Conservation (phyloP, 2,113 vertebrate genomes). For the Helogale parvula region DNA sequence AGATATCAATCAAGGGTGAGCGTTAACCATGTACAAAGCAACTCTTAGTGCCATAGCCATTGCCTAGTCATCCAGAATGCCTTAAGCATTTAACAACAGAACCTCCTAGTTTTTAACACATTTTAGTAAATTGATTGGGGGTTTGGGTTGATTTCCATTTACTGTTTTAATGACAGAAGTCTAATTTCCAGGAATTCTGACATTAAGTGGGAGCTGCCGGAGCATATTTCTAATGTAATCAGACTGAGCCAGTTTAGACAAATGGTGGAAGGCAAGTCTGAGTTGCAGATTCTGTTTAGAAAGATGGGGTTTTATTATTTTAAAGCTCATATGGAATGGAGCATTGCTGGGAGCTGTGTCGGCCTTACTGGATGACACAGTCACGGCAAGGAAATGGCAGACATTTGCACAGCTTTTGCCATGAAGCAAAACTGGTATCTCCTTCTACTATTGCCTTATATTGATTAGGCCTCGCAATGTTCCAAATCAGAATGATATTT, state of each 20-base stretch:
- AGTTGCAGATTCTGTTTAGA: not conserved
- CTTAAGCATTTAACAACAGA: not conserved
- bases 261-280: not conserved
- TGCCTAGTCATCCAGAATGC: not conserved
- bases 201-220: not conserved
- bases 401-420: no score
- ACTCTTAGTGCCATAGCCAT: not conserved
- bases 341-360: no score
- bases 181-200: constrained; percentile 3
- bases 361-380: no score
- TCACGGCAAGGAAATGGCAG: no score
- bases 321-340: not conserved
- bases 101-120: not conserved
- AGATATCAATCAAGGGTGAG: not conserved
- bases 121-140: not conserved
- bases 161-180: not conserved
- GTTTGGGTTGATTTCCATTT: not conserved
- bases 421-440: no score
- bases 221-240: not conserved
- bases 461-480: no score
- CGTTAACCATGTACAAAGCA: not conserved
- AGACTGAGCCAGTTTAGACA: not conserved
- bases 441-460: no score
- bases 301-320: not conserved
- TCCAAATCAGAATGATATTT: no score